A percentile compares a stretch with the other conserved stretches of the same genome.
Conservation (phyloP, 2,113 vertebrate species). For the Proteles cristata region DNA sequence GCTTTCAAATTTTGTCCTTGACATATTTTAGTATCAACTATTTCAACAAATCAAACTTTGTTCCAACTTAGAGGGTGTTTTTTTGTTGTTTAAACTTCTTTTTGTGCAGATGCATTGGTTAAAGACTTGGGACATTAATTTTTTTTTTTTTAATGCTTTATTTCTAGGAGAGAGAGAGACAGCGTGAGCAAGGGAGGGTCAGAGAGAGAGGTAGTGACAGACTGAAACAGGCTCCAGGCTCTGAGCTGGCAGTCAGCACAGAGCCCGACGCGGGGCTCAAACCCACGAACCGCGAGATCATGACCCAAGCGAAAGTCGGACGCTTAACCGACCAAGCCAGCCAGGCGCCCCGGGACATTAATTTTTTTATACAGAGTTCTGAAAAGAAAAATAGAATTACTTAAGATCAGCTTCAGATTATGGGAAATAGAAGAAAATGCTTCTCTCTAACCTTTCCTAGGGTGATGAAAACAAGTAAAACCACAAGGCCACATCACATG, state of each 20-base stretch:
- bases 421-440: not conserved
- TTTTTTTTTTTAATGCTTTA: too few relatives aligned
- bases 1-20: constrained; percentile 40
- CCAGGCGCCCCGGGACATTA: too few relatives aligned
- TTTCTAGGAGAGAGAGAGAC: too few relatives aligned
- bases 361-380: not conserved
- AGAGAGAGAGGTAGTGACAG: too few relatives aligned
- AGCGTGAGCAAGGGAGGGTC: too few relatives aligned
- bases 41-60: not conserved
- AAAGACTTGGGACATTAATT: not conserved
- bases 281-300: too few relatives aligned
- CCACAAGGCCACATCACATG: not conserved
- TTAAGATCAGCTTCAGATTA: not conserved
- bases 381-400: not conserved
- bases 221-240: too few relatives aligned
- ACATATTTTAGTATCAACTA: not conserved
- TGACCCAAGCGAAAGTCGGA: too few relatives aligned
- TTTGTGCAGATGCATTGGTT: not conserved
- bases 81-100: not conserved
- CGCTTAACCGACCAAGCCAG: too few relatives aligned
- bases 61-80: not conserved
- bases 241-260: too few relatives aligned
- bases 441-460: not conserved
- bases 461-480: not conserved
- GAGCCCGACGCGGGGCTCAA: too few relatives aligned